Percentiles rank a stretch among this genome's conserved stretches.
Evolutionary conservation across 2,888 invertebrate species (phyloP).

Genomic region (Drosophila nr. medialis): DNA sequence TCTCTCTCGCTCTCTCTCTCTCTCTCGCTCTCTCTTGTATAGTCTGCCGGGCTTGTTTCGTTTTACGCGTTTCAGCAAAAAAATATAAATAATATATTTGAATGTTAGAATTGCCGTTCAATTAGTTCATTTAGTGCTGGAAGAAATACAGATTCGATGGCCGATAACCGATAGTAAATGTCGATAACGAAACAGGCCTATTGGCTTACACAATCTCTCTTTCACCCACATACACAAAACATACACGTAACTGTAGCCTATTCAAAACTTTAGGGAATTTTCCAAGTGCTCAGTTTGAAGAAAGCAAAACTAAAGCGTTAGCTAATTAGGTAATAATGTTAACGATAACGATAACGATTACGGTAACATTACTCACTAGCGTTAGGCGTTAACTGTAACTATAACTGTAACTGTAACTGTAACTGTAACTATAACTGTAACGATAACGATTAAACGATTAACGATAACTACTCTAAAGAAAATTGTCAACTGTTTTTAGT

Average conservation of each 20-base stretch:
- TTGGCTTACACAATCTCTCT: not conserved
- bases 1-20: not conserved
- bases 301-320: conserved; percentile 40
- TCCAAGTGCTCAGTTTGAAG: conserved; percentile 66
- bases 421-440: conserved; percentile 50
- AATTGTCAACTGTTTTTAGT: conserved; percentile 76
- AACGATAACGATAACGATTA: conserved; percentile 39
- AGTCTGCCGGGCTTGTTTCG: conserved; percentile 12
- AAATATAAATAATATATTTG: not conserved
- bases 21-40: not conserved
- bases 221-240: conserved; percentile 6
- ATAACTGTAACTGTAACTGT: conserved; percentile 35
- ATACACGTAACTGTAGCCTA: conserved; percentile 35
- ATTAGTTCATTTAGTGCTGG: not conserved
- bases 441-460: conserved; percentile 44
- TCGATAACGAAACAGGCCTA: not conserved
- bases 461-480: conserved; percentile 51
- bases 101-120: not conserved
- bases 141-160: not conserved
- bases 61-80: not conserved
- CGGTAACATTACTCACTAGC: conserved; percentile 47
- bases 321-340: conserved; percentile 30
- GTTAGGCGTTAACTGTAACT: conserved; percentile 42
- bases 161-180: conserved; percentile 10
- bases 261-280: conserved; percentile 70